A percentile compares a stretch with the other conserved stretches of the same genome.
phyloP scores from a whole-genome alignment of 2,888 invertebrate species.

The Acrocyrtus sp. region DNA sequence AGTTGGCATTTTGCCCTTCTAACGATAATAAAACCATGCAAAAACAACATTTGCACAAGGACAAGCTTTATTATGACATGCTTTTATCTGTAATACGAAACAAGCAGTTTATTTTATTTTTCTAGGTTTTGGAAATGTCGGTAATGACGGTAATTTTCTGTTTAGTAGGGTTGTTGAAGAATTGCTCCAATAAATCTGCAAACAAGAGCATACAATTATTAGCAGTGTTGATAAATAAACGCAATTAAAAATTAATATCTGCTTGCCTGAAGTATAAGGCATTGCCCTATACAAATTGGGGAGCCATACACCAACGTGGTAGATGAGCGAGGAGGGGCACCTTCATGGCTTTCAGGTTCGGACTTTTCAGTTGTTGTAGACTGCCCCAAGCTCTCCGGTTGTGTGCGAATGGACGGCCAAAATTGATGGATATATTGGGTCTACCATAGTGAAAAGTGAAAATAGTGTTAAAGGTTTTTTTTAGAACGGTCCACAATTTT shows the following conservation, averaged over 20 bases:
- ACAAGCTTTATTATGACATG: no score
- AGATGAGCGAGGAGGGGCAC: no score
- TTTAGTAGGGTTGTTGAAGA: constrained; percentile 27
- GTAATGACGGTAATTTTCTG: constrained; percentile 12
- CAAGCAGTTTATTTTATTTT: background rate
- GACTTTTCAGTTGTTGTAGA: background rate
- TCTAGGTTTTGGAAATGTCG: constrained; percentile 28
- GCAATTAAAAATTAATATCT: no score
- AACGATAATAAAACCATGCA: no score
- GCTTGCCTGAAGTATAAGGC: constrained; percentile 37
- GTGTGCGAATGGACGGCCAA: constrained; percentile 3
- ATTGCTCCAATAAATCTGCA: constrained; percentile 45
- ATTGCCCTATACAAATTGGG: constrained; percentile 35
- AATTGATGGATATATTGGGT: constrained; percentile 13
- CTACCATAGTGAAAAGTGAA: no score
- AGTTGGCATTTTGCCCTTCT: no score
- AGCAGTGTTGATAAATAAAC: no score
- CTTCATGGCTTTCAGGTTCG: background rate
- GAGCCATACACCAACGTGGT: constrained; percentile 32
- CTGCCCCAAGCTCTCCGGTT: background rate
- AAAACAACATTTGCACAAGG: no score
- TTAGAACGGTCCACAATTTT: no score
- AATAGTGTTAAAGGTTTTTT: no score
- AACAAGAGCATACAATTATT: no score
- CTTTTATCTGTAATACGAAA: no score